Base-by-base conservation (phyloP, 1,140 invertebrate genomes). In the Cyclargus thomasi region DNA sequence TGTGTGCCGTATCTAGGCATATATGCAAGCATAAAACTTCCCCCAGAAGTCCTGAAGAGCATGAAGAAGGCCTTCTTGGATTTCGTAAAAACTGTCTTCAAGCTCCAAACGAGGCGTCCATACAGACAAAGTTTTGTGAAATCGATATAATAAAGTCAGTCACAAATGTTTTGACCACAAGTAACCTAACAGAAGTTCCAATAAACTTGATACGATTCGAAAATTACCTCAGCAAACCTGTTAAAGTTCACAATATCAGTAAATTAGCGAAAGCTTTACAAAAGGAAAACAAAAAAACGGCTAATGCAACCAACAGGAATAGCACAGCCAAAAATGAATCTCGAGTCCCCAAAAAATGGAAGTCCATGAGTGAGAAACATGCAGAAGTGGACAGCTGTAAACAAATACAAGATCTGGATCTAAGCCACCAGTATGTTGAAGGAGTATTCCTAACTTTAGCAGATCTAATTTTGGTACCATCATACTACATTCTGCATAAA, bases 101-200 rank as follows among this genome's bases (percentile, higher is more conserved):
- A 70, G 95, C 96, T 10, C 96, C 96, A 73, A 95, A 95, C 16
- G 96, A 98, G 91, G 92, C 94, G 1, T 98, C 97, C 7, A 91
- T 96, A 23, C 98, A 97, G 97, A 98, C 97, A 0, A 96, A 95
- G 77, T 97, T 97, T 81, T 98, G 97, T 92, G 97, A 99, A 92
- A 92, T 97, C 18, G 95, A 97, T 81, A 88, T 97, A 16, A 91
- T 94, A 36, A 81, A 86, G 20, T 92, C 92, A 10, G 80, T 95
- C 0, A 92, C 92, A 71, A 70, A 82, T 29, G 53, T 84, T 62
- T 16, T 87, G 5, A 71, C 23, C 8, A 17, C 21, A 62, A 63
- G 74, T 29, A 16, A 71, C 39, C 29, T 83, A 39, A 64, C 75
- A 18, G 72, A 78, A 70, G 39, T 88, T 36, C 84, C 88, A 2